Conservation (phyloP, 2,888 invertebrate species). For the Oscheius sp. region DNA sequence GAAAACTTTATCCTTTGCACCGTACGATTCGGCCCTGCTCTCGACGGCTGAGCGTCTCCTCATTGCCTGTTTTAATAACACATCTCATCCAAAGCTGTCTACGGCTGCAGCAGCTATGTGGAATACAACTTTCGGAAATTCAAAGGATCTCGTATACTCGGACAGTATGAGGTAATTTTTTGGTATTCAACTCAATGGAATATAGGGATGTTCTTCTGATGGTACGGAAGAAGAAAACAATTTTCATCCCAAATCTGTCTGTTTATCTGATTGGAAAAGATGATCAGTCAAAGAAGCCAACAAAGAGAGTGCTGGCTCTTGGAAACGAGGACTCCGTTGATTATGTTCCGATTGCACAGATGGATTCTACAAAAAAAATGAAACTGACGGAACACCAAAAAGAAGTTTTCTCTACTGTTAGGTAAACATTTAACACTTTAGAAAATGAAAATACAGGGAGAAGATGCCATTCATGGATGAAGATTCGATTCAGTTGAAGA, state of each 20-base stretch:
- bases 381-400: conserved; percentile 31
- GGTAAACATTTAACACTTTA: neutral
- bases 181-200: neutral
- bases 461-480: conserved; percentile 26
- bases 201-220: neutral
- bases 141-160: conserved; percentile 10
- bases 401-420: conserved; percentile 1
- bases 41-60: neutral
- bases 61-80: neutral
- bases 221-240: neutral
- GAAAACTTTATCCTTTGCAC: neutral
- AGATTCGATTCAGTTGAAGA: conserved; percentile 15
- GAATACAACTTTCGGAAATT: conserved; percentile 3
- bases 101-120: conserved; percentile 1
- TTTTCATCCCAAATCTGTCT: neutral
- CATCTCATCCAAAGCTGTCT: neutral
- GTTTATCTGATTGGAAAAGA: neutral
- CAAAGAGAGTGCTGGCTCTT: conserved; percentile 15
- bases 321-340: conserved; percentile 24
- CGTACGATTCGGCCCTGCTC: conserved; percentile 4
- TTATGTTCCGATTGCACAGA: conserved; percentile 11
- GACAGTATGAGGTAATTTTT: conserved; percentile 15
- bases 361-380: conserved; percentile 11
- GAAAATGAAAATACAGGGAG: conserved; percentile 1
- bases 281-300: neutral